Percentiles rank a stretch among this genome's conserved stretches.
phyloP scores from a whole-genome alignment of 2,888 invertebrate species.

The Nysson spinosus region DNA sequence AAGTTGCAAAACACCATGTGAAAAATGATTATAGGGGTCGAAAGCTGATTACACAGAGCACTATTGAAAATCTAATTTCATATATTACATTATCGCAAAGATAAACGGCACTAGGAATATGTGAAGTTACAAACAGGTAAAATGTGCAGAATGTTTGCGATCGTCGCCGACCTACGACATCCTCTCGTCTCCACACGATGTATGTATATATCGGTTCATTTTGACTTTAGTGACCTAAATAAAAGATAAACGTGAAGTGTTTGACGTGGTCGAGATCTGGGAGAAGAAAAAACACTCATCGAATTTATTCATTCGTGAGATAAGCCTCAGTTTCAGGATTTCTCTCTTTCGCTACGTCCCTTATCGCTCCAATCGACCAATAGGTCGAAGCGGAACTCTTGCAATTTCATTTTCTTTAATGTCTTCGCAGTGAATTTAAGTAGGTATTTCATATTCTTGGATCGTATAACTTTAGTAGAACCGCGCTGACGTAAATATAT shows the following conservation, averaged over 20 bases:
- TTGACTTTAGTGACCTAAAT: slow-evolving; percentile 55
- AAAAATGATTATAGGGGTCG: too few relatives aligned
- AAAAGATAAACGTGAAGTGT: slow-evolving; percentile 38
- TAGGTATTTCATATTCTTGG: too few relatives aligned
- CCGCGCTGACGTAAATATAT: not conserved
- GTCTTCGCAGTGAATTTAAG: too few relatives aligned
- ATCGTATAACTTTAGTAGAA: too few relatives aligned
- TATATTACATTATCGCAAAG: not conserved
- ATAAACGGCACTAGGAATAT: slow-evolving; percentile 5
- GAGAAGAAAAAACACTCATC: slow-evolving; percentile 31
- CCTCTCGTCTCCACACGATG: slow-evolving; percentile 27
- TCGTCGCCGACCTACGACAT: slow-evolving; percentile 20
- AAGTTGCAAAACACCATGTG: too few relatives aligned
- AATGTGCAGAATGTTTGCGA: slow-evolving; percentile 30
- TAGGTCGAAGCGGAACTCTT: not conserved
- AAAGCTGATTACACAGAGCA: too few relatives aligned
- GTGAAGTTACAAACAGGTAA: slow-evolving; percentile 11
- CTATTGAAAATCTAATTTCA: too few relatives aligned
- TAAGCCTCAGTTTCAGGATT: slow-evolving; percentile 38
- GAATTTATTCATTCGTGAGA: slow-evolving; percentile 41
- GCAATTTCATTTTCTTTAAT: too few relatives aligned
- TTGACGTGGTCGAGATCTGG: slow-evolving; percentile 14
- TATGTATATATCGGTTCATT: slow-evolving; percentile 22
- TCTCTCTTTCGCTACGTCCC: slow-evolving; percentile 6
- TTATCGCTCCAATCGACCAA: slow-evolving; percentile 4